A percentile compares a stretch with the other conserved stretches of the same genome.
These are phyloP conservation scores for Falco punctatus DNA, from an alignment of 2,113 vertebrate genomes.

Conservation along the genomic window DNA sequence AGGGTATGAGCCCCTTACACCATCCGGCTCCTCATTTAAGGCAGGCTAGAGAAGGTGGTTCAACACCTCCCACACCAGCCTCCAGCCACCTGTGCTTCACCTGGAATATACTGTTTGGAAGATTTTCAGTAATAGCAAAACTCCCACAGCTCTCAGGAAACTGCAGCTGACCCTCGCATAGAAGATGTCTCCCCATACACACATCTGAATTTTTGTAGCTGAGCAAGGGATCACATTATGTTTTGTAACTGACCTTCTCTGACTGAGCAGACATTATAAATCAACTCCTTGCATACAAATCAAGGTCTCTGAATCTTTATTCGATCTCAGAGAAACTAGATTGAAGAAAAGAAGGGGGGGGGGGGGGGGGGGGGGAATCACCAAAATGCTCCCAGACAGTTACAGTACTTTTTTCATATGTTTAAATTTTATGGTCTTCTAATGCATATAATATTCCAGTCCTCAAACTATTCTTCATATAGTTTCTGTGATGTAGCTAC, in stretches of 20 bases:
- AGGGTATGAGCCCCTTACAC: background rate
- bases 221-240: background rate
- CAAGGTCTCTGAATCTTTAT: background rate
- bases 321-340: background rate
- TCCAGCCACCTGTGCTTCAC: background rate
- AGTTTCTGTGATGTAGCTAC: background rate
- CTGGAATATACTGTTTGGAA: background rate
- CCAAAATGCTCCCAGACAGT: background rate
- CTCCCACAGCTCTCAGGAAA: background rate
- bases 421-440: background rate
- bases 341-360: background rate
- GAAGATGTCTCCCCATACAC: background rate
- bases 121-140: background rate
- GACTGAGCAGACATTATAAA: background rate
- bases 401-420: background rate
- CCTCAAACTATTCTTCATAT: background rate
- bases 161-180: background rate
- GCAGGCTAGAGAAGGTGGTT: background rate
- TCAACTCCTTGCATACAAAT: background rate
- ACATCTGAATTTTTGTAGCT: background rate
- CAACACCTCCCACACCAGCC: background rate
- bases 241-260: background rate
- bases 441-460: background rate
- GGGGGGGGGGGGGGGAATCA: too few relatives aligned
- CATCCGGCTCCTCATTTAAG: accelerated